Evolutionary conservation across 2,113 vertebrate species (phyloP), one percentile per base, ranked within the genome.

Genomic region (Macquaria ambigua): DNA sequence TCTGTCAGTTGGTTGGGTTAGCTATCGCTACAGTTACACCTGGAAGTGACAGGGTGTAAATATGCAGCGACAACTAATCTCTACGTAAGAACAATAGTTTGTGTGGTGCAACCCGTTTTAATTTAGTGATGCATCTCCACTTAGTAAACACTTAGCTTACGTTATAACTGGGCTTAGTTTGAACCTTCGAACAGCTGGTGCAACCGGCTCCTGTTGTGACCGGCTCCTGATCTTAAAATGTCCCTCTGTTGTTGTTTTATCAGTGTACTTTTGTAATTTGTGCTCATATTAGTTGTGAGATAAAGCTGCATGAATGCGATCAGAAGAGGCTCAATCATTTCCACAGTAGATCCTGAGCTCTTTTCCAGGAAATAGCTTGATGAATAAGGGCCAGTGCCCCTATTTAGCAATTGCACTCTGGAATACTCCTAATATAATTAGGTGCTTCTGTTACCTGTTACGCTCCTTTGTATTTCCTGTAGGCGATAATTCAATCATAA

Each of bases 281-380:
- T 53, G 31, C 70, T 37, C 15, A 48, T 39, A 16, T 61, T 55
- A 43, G 11, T 6, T 67, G 63, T 74, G 53, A 79, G 53, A 62
- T 68, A 12, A 25, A 61, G 5, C 63, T 74, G 58, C 3, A 58
- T 48, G n/a, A 72, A 21, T 14, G n/a, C 3, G 1, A 9, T 72
- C 34, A 53, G 11, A 71, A 9, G 18, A 21, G 28, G 7, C 7
- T 15, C 71, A 3, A 61, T 63, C 39, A 25, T 37, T 68, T 61
- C n/a, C 64, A 53, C 43, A 58, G 25, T 39, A 50, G 20, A 55
- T 77, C 28, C 20, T 37, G 28, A 77, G 53, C 14, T 67, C 15
- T 43, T 64, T 41, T 79, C 48, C 79, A 28, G 58, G 43, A 82
- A 72, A 56, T 7, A 50, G 50, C 58, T 82, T 74, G 63, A 86